Base-by-base conservation (phyloP, 2,113 vertebrate species). In the Silurus asotus region DNA sequence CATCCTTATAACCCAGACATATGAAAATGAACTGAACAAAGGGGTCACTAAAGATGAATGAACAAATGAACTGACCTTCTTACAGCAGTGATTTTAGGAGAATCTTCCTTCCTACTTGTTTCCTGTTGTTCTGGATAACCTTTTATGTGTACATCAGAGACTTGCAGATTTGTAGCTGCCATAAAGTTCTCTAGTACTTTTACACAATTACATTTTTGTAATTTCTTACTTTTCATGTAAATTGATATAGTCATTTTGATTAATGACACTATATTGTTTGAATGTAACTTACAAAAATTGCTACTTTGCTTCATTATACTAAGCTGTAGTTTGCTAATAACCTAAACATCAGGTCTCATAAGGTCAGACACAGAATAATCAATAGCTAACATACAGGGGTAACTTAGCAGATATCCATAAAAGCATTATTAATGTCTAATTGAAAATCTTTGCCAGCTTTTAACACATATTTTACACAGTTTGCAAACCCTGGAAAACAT, bases 381-480 rank as follows among this genome's bases (percentile, higher is more conserved):
- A 83, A 72, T 51, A 74, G 82, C 70, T 69, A 64, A 80, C 84
- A 56, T 80, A 55, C 67, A 65, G 86, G 72, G 25, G 81, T 81
- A 76, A 59, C 87, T 78, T 82, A 85, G 79, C 84, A 86, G 89
- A 67, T 85, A 82, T 84, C 61, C 89, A 89, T 69, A 81, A 65
- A 82, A 83, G 86, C 83, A 83, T 58, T 11, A 15, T 70, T 88
- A 76, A 83, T 88, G 89, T 90, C 88, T 88, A 90, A 90, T 88
- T 89, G 88, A 88, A 82, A 48, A 49, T 48, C 72, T 53, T 82
- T 78, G 87, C 28, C 75, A 87, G 87, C 17, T 86, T 61, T 88
- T 84, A 37, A 82, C 55, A 80, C 82, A 80, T 88, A 75, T 64
- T 84, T 74, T 84, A 37, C 37, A 37, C 79, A 87, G 84, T 67